These are phyloP conservation scores for Hucho hucho DNA, from an alignment of 2,113 vertebrate species.

Conservation along the genomic window DNA sequence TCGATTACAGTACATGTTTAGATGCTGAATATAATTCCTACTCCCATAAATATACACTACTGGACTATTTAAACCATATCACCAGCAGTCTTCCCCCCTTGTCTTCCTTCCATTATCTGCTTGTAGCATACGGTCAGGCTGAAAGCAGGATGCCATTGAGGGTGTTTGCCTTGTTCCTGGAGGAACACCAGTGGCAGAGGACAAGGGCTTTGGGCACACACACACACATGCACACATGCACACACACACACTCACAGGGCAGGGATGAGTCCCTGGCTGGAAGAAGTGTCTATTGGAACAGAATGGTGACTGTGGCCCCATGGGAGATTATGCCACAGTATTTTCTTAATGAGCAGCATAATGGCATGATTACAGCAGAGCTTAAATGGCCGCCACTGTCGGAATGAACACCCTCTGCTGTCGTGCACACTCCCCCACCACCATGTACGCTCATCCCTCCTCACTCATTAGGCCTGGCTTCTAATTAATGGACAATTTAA, in stretches of 20 bases:
- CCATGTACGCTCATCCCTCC: conserved; percentile 7
- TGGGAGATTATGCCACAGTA: conserved; percentile 65
- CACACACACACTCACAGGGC: conserved; percentile 38
- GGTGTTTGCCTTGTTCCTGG: conserved; percentile 46
- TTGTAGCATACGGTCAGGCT: conserved; percentile 23
- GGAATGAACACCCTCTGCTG: conserved; percentile 38
- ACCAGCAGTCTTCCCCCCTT: background rate
- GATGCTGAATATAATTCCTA: too few relatives aligned
- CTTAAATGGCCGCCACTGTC: conserved; percentile 60
- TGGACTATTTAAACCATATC: conserved; percentile 30
- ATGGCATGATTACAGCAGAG: conserved; percentile 64
- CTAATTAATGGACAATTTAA: conserved; percentile 48
- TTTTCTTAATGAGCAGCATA: conserved; percentile 70
- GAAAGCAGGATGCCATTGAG: conserved; percentile 47
- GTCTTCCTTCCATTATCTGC: too few relatives aligned
- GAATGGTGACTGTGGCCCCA: conserved; percentile 56
- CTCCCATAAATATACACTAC: background rate
- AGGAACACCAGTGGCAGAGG: conserved; percentile 43
- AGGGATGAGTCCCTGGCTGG: conserved; percentile 53
- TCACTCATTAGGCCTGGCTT: conserved; percentile 44
- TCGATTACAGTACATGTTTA: background rate
- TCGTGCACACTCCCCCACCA: conserved; percentile 20
- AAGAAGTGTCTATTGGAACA: conserved; percentile 60
- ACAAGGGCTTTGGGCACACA: conserved; percentile 50
- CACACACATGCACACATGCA: conserved; percentile 50